Evolutionary conservation across 2,888 invertebrate genomes (phyloP).

Genomic region (Sinohyriopsis cumingii): DNA sequence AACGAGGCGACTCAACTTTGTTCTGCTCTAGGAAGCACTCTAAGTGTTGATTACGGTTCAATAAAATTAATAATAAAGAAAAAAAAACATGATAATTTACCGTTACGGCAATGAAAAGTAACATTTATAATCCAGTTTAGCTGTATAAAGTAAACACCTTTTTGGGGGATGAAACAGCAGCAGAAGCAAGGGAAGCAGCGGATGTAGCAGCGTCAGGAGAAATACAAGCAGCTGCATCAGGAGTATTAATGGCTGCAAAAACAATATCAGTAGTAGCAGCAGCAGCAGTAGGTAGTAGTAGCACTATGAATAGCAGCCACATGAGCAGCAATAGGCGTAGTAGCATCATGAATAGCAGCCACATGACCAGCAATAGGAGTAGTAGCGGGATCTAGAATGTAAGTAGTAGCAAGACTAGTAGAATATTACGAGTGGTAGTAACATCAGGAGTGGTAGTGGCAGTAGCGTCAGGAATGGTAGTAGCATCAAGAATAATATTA

Average conservation of each 20-base stretch:
- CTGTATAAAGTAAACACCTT: too few species aligned
- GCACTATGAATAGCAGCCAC: slow-evolving; percentile 20
- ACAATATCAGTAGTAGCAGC: slow-evolving; percentile 17
- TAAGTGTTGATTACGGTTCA: too few species aligned
- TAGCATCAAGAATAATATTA: too few species aligned
- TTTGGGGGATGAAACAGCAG: neutral
- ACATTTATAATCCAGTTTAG: too few species aligned
- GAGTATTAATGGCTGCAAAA: slow-evolving; percentile 17
- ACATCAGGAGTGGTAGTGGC: too few species aligned
- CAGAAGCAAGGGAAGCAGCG: slow-evolving; percentile 9
- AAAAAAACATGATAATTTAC: too few species aligned
- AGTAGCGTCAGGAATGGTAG: too few species aligned
- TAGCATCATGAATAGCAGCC: slow-evolving; percentile 23
- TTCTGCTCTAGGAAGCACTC: too few species aligned
- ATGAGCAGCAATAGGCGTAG: slow-evolving; percentile 24
- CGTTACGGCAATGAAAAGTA: too few species aligned
- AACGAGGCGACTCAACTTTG: too few species aligned
- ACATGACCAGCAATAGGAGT: slow-evolving; percentile 22
- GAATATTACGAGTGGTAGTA: too few species aligned
- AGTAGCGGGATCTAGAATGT: slow-evolving; percentile 16
- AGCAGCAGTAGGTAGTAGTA: slow-evolving; percentile 24
- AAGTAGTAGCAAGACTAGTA: neutral
- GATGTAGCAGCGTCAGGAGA: slow-evolving; percentile 10
- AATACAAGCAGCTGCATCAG: slow-evolving; percentile 12
- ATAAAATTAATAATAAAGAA: too few species aligned